Base-by-base conservation (phyloP, 2,888 invertebrate species). In the Meteorus cinctellus region DNA sequence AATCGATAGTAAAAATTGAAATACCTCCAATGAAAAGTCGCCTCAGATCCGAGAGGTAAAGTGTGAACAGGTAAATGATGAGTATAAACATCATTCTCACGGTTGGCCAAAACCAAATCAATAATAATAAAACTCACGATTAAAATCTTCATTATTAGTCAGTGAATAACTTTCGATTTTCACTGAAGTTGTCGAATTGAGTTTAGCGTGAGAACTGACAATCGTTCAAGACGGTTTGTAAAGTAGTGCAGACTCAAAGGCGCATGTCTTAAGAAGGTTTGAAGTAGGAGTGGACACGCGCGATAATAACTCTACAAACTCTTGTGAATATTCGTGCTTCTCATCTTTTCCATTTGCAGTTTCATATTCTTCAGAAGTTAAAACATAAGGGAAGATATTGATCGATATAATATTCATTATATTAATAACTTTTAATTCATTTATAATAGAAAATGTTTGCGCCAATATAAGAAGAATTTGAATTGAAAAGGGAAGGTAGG, bases 21-120 rank as follows among this genome's bases (percentile, higher is more conserved):
- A 66, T 81, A 89, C 89, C 87, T 89, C 89, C 89, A 89, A 78
- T 88, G 82, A 66, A 89, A 84, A 27, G 82, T 86, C 5, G 86
- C 85, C 76, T 86, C 88, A 14, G 89, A 87, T 16, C 89, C 88
- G 8, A 89, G 84, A 0, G 89, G 88, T 36, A 89, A 78, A 3
- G 85, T 82, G 73, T 89, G 88, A 8, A 89, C 82, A 3, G 79
- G 76, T 10, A 67, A 41, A 8, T 67, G 63, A 14, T 62, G 19
- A 34, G 24, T 59, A 74, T 45, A n/a, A 27, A 29, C 24, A 1
- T n/a, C 4, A 60, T 62, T 4, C 8, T 66, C 66, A 41, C 65
- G 41, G 12, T 45, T 60, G 0, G 70, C 70, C 1, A 70, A 63
- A 59, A 29, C 27, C 12, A 71, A 41, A 19, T 65, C 24, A 31